phyloP scores from a whole-genome alignment of 2,797 vertebrate genomes.

The Champsocephalus esox region DNA sequence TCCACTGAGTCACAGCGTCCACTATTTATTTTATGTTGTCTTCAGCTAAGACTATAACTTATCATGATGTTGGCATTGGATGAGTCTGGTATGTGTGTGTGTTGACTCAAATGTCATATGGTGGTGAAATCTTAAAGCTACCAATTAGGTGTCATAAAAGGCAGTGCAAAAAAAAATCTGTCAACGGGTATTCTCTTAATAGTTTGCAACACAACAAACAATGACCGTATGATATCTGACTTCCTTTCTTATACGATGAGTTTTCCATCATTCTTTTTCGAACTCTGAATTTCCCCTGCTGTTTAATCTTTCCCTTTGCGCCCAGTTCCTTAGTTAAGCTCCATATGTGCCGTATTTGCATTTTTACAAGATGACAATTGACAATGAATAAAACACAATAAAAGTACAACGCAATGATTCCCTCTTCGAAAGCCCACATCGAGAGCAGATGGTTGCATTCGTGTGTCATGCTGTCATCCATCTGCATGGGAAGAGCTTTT shows the following conservation, averaged over 20 bases:
- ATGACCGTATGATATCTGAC: slow-evolving; percentile 3
- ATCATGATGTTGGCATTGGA: too few relatives aligned
- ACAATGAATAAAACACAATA: slow-evolving; percentile 68
- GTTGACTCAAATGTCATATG: too few relatives aligned
- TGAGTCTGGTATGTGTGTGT: too few relatives aligned
- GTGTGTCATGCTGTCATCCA: slow-evolving; percentile 55
- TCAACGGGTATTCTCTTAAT: not conserved
- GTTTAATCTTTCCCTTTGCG: slow-evolving; percentile 14
- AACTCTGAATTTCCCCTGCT: slow-evolving; percentile 9
- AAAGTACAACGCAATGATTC: slow-evolving; percentile 59
- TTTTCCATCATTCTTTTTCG: not conserved
- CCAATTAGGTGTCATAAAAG: not conserved
- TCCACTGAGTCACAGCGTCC: too few relatives aligned
- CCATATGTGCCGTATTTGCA: slow-evolving; percentile 62
- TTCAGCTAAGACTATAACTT: too few relatives aligned
- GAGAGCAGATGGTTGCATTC: slow-evolving; percentile 60
- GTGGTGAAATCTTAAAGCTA: not conserved
- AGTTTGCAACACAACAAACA: not conserved
- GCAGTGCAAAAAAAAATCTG: too few relatives aligned
- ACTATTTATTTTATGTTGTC: too few relatives aligned
- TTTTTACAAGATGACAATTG: slow-evolving; percentile 67
- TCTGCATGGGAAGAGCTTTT: slow-evolving; percentile 57
- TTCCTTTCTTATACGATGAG: not conserved
- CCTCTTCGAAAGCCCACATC: slow-evolving; percentile 46
- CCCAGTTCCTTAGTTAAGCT: slow-evolving; percentile 25